Evolutionary conservation across 2,888 invertebrate species (phyloP).

Genomic region (Clepsis dumicolana): DNA sequence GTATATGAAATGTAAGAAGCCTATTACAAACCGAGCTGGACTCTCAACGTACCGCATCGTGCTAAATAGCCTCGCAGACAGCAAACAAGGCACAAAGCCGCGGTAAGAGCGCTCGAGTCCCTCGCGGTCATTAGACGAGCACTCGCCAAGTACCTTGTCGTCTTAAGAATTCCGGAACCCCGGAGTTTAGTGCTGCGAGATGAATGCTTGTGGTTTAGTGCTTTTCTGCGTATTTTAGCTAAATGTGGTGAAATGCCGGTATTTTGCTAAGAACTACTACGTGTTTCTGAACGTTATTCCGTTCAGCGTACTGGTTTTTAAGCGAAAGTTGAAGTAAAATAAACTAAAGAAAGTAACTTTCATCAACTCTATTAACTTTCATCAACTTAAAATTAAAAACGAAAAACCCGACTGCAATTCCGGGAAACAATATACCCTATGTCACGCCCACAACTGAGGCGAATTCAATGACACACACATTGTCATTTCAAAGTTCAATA

Average conservation of each 20-base stretch:
- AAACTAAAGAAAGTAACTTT: too few relatives aligned
- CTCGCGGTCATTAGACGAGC: conserved; percentile 59
- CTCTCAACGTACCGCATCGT: conserved; percentile 13
- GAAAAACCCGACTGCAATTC: too few relatives aligned
- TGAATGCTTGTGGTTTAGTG: conserved; percentile 8
- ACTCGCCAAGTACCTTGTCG: conserved; percentile 42
- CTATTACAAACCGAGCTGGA: conserved; percentile 1
- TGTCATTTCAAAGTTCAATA: too few relatives aligned
- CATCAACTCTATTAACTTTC: too few relatives aligned
- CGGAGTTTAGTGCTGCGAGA: conserved; percentile 7
- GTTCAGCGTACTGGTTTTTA: too few relatives aligned
- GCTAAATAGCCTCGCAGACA: conserved; percentile 36
- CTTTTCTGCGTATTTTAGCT: background rate
- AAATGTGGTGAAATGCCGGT: background rate
- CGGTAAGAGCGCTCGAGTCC: conserved; percentile 49
- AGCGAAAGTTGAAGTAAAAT: too few relatives aligned
- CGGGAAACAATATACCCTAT: too few relatives aligned
- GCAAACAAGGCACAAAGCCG: conserved; percentile 42
- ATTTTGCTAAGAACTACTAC: background rate
- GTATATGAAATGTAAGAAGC: background rate
- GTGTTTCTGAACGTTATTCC: too few relatives aligned
- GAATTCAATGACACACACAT: too few relatives aligned
- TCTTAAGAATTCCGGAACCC: conserved; percentile 18
- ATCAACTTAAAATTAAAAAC: too few relatives aligned
- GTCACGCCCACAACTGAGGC: too few relatives aligned